These are phyloP conservation scores for Valencia hispanica DNA, from an alignment of 2,797 vertebrate genomes.

Conservation along the genomic window DNA sequence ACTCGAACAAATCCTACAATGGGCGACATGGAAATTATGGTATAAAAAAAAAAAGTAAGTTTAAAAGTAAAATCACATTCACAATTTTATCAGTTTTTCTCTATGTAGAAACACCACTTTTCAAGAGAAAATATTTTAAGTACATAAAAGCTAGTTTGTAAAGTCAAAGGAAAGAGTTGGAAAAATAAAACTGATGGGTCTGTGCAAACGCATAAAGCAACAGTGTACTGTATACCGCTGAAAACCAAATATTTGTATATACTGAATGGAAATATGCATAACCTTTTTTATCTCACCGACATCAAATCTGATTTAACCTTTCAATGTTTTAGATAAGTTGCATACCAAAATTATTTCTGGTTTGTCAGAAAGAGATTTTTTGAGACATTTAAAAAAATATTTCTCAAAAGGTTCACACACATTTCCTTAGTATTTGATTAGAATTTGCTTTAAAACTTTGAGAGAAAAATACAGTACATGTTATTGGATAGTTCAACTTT, in stretches of 20 bases:
- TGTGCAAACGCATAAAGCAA: background rate
- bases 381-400: too few species aligned
- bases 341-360: too few species aligned
- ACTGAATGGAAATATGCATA: too few species aligned
- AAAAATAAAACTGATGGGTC: background rate
- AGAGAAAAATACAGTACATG: background rate
- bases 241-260: too few species aligned
- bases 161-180: background rate
- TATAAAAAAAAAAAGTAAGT: background rate
- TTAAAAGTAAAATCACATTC: background rate
- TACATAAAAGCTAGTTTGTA: background rate
- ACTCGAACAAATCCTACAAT: background rate
- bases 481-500: background rate
- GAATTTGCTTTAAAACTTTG: background rate
- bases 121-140: background rate
- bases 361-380: too few species aligned
- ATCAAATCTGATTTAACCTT: too few species aligned
- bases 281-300: too few species aligned
- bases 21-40: background rate
- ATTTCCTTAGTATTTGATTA: background rate
- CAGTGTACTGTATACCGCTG: background rate
- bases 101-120: background rate
- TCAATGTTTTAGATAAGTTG: too few species aligned
- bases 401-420: too few species aligned
- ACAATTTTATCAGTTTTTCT: background rate